Base-by-base conservation (phyloP, 2,888 invertebrate species). In the Coecobrya sp. region DNA sequence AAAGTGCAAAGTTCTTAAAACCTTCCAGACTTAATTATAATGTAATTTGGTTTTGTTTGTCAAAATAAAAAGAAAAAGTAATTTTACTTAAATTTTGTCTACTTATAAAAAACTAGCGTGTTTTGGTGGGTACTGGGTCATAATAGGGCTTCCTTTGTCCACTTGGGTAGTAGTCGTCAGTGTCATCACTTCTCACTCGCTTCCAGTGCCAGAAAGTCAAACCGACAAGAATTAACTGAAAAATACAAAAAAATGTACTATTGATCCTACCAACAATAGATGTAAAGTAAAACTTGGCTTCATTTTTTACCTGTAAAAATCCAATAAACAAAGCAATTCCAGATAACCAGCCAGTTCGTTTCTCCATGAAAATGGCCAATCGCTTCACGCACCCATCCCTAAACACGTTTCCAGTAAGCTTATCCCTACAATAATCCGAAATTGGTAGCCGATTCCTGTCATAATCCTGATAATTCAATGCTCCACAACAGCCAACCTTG, bases 301-400 rank as follows among this genome's bases (percentile, higher is more conserved):
- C 1, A 45, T 62, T 62, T 36, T 5, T 27, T 96, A 98, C 98
- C 95, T 98, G 97, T 88, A 98, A 96, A 96, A 98, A 96, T 95
- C 97, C 98, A 85, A 98, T 96, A 1, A 97, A 96, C 95, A 98
- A 96, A 0, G 98, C 97, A 25, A 98, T 96, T 4, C 97, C 98
- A 11, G 98, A 97, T 55, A 98, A 96, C 98, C 98, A 98, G 45
- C 97, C 97, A 13, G 98, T 97, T 95, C 98, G 97, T 89, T 97
- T 97, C 95, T 98, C 98, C 94, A 98, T 96, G 95, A 97, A 98
- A 97, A 98, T 98, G n/a, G 98, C 98, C 94, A 98, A 96, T 95
- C 98, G 98, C 93, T 98, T 98, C 1, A 98, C 97, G 95, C 98
- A 99, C 22, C 98, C 98, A 95, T 98, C 97, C 96, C 97, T 98